Conservation (phyloP, 2,888 invertebrate species). For the Philonicus albiceps region DNA sequence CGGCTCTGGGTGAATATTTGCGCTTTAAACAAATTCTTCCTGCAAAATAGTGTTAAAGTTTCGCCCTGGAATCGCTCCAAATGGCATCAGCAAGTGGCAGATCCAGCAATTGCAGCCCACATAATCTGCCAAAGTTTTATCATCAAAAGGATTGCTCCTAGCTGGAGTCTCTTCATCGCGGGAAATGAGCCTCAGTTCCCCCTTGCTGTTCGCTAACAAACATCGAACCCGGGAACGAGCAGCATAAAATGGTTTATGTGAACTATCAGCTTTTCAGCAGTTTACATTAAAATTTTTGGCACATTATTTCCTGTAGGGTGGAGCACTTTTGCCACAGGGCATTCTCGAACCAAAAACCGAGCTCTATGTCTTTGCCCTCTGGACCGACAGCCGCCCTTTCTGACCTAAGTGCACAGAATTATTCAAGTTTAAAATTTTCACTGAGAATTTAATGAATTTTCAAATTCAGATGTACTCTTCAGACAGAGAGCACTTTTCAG, state of each 20-base stretch:
- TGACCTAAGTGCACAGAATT: not conserved
- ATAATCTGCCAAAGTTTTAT: conserved; percentile 33
- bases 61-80: conserved; percentile 5
- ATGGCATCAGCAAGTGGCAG: conserved; percentile 18
- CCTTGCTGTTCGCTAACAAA: conserved; percentile 8
- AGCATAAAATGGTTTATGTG: conserved; percentile 6
- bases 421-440: not conserved
- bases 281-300: conserved; percentile 25
- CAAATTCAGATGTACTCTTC: not conserved
- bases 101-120: conserved; percentile 8
- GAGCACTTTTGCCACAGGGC: not conserved
- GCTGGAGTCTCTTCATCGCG: not conserved
- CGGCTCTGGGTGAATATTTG: not conserved
- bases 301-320: not conserved
- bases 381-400: not conserved
- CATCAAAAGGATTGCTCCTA: conserved; percentile 19
- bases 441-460: not conserved
- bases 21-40: conserved; percentile 15
- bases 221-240: not conserved
- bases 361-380: not conserved
- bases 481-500: not conserved
- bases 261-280: conserved; percentile 21
- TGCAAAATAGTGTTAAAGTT: conserved; percentile 10
- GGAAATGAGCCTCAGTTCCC: not conserved
- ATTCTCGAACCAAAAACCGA: not conserved